Conservation (phyloP, 2,888 invertebrate genomes). For the Cheilosia vulpina region DNA sequence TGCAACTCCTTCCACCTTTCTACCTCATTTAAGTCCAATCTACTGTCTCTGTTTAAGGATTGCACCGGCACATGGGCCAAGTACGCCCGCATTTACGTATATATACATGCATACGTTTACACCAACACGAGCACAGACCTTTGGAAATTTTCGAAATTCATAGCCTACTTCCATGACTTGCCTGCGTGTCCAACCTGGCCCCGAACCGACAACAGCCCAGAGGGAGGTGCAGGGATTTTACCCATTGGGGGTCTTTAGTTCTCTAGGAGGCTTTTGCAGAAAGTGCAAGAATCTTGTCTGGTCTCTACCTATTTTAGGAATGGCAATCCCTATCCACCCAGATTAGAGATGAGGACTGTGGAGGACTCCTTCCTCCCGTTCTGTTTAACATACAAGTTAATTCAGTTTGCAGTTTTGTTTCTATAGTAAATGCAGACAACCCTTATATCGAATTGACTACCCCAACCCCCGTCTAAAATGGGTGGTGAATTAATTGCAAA, state of each 20-base stretch:
- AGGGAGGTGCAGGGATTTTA: conserved; percentile 36
- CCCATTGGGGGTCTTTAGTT: conserved; percentile 67
- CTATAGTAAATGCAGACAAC: conserved; percentile 72
- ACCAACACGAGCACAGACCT: conserved; percentile 28
- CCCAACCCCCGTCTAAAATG: conserved; percentile 1
- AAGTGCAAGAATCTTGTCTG: conserved; percentile 73
- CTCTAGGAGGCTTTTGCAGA: conserved; percentile 69
- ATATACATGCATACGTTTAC: conserved; percentile 44
- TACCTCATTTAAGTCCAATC: conserved; percentile 74
- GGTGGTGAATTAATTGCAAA: conserved; percentile 75
- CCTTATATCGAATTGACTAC: conserved; percentile 71
- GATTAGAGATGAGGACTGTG: conserved; percentile 45
- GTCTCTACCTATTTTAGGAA: conserved; percentile 43
- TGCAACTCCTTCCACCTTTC: conserved; percentile 60
- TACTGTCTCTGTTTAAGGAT: conserved; percentile 72
- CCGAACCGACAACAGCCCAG: conserved; percentile 36
- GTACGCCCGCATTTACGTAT: conserved; percentile 42
- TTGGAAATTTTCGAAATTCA: conserved; percentile 59
- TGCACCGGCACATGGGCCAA: conserved; percentile 64
- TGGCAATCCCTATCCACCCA: conserved; percentile 36
- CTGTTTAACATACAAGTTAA: conserved; percentile 74
- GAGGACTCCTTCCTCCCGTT: conserved; percentile 17
- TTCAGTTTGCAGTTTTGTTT: conserved; percentile 74
- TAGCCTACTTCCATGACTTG: conserved; percentile 73
- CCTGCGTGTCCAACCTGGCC: conserved; percentile 66